These are phyloP conservation scores for Agrotis segetum DNA, from an alignment of 2,888 invertebrate species.

Conservation along the genomic window DNA sequence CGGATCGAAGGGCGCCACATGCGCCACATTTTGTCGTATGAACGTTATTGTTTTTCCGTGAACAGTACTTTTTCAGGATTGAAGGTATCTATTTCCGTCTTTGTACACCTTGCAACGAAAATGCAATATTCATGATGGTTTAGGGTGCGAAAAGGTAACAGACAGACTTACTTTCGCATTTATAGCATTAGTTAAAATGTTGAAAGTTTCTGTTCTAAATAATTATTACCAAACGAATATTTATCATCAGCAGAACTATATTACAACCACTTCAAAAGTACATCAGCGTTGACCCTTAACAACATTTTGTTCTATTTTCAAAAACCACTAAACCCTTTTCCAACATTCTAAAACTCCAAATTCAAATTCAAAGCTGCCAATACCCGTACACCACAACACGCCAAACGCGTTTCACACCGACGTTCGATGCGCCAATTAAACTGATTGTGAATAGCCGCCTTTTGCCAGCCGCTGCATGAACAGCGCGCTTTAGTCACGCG, in stretches of 20 bases:
- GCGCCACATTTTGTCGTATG: no score
- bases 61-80: no score
- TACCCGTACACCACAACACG: slow-evolving; percentile 41
- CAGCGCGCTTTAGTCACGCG: slow-evolving; percentile 50
- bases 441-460: slow-evolving; percentile 67
- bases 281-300: no score
- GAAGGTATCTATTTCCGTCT: no score
- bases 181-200: no score
- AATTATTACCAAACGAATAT: background rate
- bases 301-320: background rate
- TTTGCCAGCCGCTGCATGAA: slow-evolving; percentile 60
- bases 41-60: no score
- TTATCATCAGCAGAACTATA: background rate
- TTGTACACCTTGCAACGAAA: no score
- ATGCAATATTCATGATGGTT: no score
- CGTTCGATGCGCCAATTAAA: slow-evolving; percentile 68
- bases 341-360: slow-evolving; percentile 11
- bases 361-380: slow-evolving; percentile 18
- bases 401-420: slow-evolving; percentile 26
- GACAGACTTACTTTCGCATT: no score
- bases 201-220: no score
- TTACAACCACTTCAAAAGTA: background rate
- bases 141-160: no score
- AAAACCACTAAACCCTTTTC: background rate
- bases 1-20: no score